These are phyloP conservation scores for Cantharis flavilabris DNA, from an alignment of 2,888 invertebrate genomes.

Conservation along the genomic window DNA sequence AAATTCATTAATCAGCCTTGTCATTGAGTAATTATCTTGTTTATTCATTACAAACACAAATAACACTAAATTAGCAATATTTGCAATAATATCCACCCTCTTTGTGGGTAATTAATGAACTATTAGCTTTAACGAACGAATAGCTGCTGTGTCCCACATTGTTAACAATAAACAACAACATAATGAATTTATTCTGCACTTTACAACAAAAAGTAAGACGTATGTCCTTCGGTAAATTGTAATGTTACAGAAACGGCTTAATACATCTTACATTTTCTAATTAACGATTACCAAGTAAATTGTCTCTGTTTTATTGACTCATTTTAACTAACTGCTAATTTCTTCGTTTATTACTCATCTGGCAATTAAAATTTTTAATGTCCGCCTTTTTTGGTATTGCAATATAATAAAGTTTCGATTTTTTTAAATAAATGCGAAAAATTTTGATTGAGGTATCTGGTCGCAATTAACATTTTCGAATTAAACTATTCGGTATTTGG, in stretches of 20 bases:
- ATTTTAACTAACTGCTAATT: not conserved
- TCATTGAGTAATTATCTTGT: slow-evolving; percentile 6
- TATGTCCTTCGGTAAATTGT: slow-evolving; percentile 20
- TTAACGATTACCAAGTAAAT: slow-evolving; percentile 1
- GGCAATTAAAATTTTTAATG: not conserved
- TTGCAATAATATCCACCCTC: slow-evolving; percentile 35
- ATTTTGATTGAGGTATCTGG: not conserved
- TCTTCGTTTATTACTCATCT: not conserved
- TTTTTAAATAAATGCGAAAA: not conserved
- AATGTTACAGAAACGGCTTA: slow-evolving; percentile 18
- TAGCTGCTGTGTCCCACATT: slow-evolving; percentile 30
- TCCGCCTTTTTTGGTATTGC: not conserved
- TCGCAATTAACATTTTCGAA: not conserved
- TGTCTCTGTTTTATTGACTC: not conserved
- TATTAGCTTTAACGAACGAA: slow-evolving; percentile 33
- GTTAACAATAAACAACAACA: slow-evolving; percentile 17
- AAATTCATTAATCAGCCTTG: slow-evolving; percentile 13
- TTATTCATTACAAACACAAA: slow-evolving; percentile 19
- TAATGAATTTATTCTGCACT: slow-evolving; percentile 20
- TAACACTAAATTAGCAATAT: slow-evolving; percentile 32
- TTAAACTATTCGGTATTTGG: not conserved
- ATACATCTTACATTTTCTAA: slow-evolving; percentile 22
- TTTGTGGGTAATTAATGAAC: slow-evolving; percentile 33
- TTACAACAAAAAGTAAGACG: slow-evolving; percentile 19
- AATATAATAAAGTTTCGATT: not conserved